Base-by-base conservation (phyloP, 2,888 invertebrate species). In the Azorinus chamasolen region DNA sequence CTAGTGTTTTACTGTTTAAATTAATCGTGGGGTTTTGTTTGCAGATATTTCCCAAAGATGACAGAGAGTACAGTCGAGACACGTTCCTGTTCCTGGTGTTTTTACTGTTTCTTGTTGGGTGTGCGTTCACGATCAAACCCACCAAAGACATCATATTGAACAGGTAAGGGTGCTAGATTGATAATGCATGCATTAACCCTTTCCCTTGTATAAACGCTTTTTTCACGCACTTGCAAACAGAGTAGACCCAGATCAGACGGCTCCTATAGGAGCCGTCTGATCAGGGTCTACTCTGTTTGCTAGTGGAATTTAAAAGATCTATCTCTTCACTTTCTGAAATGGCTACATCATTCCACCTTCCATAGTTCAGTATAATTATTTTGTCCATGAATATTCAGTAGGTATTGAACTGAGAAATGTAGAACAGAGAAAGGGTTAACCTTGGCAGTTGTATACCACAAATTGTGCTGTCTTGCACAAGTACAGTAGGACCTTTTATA, bases 61-160 rank as follows among this genome's bases (percentile, higher is more conserved):
- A 84, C 46, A 65, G 89, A 18, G 66, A 77, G 8, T 90, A 90
- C 69, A 71, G 64, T 59, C 58, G 86, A 41, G 90, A 90, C 59
- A 68, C 65, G 22, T 89, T 89, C 65, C 73, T 88, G 45, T 89
- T 90, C 84, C 83, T 89, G 3, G 72, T 90, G 10, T 87, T 88
- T 66, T 37, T 88, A 1, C 72, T 90, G 27, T 89, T 89, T 62
- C 79, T 88, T 16, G 82, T 87, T 1, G 87, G 79, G 1, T 72
- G 71, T 48, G 69, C 57, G 5, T 87, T 87, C 69, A 87, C 88
- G 8, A 54, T 86, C 8, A 74, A 45, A 41, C 68, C 82, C 18
- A 87, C 87, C 0, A 12, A 68, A 14, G 88, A 88, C 54, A 86
- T 83, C 55, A 87, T 90, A 39, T 78, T 90, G 20, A 89, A 88